A percentile compares a stretch with the other conserved stretches of the same genome.
These are phyloP conservation scores for Drosophila trapezifrons DNA, from an alignment of 1,140 invertebrate species.

Conservation along the genomic window DNA sequence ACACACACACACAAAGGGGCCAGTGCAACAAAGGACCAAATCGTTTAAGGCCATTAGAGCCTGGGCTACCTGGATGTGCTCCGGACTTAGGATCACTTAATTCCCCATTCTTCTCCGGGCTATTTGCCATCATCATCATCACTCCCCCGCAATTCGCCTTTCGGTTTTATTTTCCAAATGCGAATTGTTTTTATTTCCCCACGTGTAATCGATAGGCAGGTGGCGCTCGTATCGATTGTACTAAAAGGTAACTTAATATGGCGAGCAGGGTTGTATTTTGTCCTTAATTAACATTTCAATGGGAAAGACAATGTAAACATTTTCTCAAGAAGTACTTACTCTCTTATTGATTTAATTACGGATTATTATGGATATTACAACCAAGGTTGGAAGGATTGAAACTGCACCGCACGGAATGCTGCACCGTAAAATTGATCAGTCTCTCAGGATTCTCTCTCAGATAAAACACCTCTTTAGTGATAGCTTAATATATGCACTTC, in stretches of 20 bases:
- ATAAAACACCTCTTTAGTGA: not conserved
- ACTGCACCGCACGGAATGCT: no score
- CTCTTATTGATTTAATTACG: not conserved
- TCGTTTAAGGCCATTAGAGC: conserved; percentile 49
- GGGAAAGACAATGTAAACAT: not conserved
- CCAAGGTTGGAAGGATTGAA: no score
- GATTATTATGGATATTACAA: not conserved
- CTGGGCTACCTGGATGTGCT: conserved; percentile 16
- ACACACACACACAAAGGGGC: conserved; percentile 11
- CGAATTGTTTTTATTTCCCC: conserved; percentile 27
- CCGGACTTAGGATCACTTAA: conserved; percentile 35
- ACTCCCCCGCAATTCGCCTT: not conserved
- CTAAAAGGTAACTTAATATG: not conserved
- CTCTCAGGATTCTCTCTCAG: not conserved
- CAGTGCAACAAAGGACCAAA: conserved; percentile 26
- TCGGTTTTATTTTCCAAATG: conserved; percentile 10
- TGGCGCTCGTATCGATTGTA: conserved; percentile 9
- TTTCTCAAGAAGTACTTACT: not conserved
- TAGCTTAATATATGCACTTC: not conserved
- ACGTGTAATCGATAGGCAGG: conserved; percentile 43
- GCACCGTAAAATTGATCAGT: not conserved
- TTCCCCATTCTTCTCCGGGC: conserved; percentile 2
- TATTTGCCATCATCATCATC: not conserved
- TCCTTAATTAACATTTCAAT: not conserved
- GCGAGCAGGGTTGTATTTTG: no score